These are phyloP conservation scores for Nipponacmea schrenckii DNA, from an alignment of 2,888 invertebrate species.

Conservation along the genomic window DNA sequence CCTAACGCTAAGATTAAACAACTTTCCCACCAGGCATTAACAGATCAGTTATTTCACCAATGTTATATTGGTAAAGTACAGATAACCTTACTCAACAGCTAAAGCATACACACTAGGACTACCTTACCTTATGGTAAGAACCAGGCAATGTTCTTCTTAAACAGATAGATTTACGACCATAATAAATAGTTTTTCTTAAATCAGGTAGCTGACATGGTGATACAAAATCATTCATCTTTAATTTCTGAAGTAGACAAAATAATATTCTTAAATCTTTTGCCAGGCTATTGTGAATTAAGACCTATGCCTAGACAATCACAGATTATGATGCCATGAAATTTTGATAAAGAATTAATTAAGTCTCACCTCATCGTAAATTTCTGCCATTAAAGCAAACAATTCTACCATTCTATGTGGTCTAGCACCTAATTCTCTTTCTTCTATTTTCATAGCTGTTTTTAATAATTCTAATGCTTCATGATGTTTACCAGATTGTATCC, in stretches of 20 bases:
- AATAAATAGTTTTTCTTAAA: conserved; percentile 62
- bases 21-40: too few relatives aligned
- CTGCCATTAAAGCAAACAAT: conserved; percentile 64
- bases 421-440: conserved; percentile 64
- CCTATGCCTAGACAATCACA: too few relatives aligned
- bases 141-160: conserved; percentile 59
- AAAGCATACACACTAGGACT: too few relatives aligned
- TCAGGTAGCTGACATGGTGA: conserved; percentile 64
- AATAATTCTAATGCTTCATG: conserved; percentile 62
- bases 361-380: conserved; percentile 65
- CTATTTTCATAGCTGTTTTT: conserved; percentile 64
- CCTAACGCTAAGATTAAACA: too few relatives aligned
- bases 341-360: too few relatives aligned
- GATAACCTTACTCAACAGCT: too few relatives aligned
- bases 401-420: conserved; percentile 65
- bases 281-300: too few relatives aligned
- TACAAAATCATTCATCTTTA: conserved; percentile 66
- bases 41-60: too few relatives aligned
- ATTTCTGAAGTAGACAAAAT: conserved; percentile 49
- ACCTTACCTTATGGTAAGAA: conserved; percentile 58
- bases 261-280: not conserved
- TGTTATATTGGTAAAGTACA: too few relatives aligned
- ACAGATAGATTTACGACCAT: conserved; percentile 62
- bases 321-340: too few relatives aligned
- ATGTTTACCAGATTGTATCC: conserved; percentile 64